phyloP scores from a whole-genome alignment of 2,113 vertebrate species.

The Gallinago media region DNA sequence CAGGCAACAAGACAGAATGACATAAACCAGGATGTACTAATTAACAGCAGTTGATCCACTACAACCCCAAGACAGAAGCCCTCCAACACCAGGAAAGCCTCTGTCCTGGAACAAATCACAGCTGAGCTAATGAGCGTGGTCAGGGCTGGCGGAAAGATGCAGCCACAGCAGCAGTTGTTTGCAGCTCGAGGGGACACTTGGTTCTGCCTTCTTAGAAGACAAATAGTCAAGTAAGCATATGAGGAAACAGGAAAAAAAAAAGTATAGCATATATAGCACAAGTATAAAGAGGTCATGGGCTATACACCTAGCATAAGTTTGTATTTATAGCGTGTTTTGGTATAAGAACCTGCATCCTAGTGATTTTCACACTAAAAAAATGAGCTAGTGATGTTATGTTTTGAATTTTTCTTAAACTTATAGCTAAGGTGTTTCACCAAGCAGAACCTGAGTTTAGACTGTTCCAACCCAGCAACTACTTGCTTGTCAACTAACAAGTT shows the following conservation, averaged over 20 bases:
- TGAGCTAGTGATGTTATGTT: neutral
- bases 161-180: neutral
- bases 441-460: neutral
- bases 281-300: neutral
- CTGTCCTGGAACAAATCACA: neutral
- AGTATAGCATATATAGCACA: accelerated
- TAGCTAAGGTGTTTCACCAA: neutral
- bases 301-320: neutral
- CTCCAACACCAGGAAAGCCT: neutral
- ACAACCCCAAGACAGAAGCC: accelerated
- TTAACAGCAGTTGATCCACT: neutral
- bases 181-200: neutral
- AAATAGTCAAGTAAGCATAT: neutral
- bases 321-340: accelerated
- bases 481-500: neutral
- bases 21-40: neutral
- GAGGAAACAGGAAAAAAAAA: neutral
- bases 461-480: neutral
- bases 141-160: neutral
- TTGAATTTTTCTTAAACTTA: neutral
- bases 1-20: neutral
- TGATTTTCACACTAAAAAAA: neutral
- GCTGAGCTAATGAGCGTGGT: accelerated
- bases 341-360: neutral
- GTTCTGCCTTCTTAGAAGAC: neutral